phyloP scores from a whole-genome alignment of 1,140 invertebrate genomes.

The Metaphire vulgaris region DNA sequence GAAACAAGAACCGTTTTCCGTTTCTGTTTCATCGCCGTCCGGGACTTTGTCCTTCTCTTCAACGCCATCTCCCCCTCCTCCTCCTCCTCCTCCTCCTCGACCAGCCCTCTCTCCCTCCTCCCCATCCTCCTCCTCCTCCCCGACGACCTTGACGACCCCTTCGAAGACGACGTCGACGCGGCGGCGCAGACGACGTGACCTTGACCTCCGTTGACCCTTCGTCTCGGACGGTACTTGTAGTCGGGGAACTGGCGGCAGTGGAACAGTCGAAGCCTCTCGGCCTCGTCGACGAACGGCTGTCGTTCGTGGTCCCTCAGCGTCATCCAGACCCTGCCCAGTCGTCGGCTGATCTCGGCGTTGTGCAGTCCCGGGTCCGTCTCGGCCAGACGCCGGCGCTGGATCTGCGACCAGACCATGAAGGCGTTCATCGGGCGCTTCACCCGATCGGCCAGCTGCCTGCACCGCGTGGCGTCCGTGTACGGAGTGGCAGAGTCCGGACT shows the following conservation, averaged over 20 bases:
- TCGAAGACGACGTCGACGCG: background rate
- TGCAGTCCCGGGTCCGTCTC: constrained; percentile 99
- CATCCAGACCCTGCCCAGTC: constrained; percentile 95
- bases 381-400: constrained; percentile 90
- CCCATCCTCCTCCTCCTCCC: background rate
- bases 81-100: no score
- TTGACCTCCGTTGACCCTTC: constrained; percentile 44
- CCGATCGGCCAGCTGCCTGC: constrained; percentile 17
- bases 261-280: constrained; percentile 85
- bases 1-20: no score
- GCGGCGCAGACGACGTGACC: background rate
- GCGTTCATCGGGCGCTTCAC: constrained; percentile 50
- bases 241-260: constrained; percentile 99
- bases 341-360: constrained; percentile 99
- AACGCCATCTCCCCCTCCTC: no score
- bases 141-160: background rate
- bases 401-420: constrained; percentile 56
- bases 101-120: no score
- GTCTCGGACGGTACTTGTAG: constrained; percentile 78
- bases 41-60: background rate
- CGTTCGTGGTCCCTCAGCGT: constrained; percentile 84
- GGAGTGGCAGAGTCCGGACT: background rate
- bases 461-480: background rate
- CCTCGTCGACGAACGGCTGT: constrained; percentile 95
- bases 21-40: background rate